phyloP scores from a whole-genome alignment of 2,113 vertebrate genomes.

The Alces alces region DNA sequence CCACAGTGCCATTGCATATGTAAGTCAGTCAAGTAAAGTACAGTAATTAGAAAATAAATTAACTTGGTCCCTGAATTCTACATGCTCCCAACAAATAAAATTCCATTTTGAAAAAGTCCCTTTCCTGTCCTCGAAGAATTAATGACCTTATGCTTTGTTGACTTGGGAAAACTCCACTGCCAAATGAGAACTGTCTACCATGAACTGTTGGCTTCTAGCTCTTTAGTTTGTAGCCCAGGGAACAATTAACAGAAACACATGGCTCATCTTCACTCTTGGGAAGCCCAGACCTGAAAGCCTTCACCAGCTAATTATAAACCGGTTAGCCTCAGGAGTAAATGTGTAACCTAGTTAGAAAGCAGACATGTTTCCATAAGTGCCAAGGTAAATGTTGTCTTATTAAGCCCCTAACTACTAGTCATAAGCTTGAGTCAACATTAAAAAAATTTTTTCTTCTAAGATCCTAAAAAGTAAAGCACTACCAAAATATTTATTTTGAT shows the following conservation, averaged over 20 bases:
- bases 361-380: background rate
- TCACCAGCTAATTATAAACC: background rate
- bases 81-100: background rate
- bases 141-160: background rate
- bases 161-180: constrained; percentile 30
- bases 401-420: background rate
- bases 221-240: background rate
- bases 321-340: background rate
- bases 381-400: background rate
- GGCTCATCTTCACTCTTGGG: background rate
- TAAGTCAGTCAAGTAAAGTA: background rate
- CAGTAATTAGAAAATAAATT: background rate
- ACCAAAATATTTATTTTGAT: background rate
- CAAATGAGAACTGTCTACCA: background rate
- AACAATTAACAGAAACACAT: background rate
- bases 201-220: background rate
- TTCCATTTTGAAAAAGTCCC: background rate
- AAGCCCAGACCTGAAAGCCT: background rate
- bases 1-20: background rate
- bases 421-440: background rate
- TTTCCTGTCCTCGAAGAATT: background rate
- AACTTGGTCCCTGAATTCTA: background rate
- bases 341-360: background rate
- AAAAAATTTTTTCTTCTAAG: background rate
- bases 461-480: background rate